Percentiles rank a stretch among this genome's conserved stretches.
Evolutionary conservation across 2,888 invertebrate genomes (phyloP).

Genomic region (Drosophila hamatofila): DNA sequence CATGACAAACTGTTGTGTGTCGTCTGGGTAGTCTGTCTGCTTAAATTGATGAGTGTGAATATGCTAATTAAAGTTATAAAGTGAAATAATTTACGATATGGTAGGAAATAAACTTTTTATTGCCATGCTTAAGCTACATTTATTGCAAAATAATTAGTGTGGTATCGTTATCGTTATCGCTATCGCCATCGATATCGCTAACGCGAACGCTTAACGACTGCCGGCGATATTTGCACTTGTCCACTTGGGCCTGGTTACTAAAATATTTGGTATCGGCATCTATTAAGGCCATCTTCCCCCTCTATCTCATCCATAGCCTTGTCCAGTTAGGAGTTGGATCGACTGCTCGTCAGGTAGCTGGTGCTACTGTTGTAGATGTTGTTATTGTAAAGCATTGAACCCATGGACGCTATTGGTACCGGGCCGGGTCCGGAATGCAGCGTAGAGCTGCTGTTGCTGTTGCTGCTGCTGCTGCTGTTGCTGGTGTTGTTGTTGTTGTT

Average conservation of each 20-base stretch:
- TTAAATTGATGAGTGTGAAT: conserved; percentile 61
- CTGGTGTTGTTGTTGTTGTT: conserved; percentile 48
- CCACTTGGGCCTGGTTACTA: conserved; percentile 62
- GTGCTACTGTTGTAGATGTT: conserved; percentile 34
- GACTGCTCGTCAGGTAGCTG: conserved; percentile 52
- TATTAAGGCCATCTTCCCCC: conserved; percentile 9
- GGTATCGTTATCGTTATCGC: conserved; percentile 42
- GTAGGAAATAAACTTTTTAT: conserved; percentile 75
- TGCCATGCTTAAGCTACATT: conserved; percentile 78
- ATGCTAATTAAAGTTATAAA: conserved; percentile 78
- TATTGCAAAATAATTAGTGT: conserved; percentile 82
- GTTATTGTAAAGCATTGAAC: conserved; percentile 86
- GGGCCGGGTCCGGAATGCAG: conserved; percentile 86
- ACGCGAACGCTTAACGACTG: conserved; percentile 33
- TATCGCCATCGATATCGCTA: conserved; percentile 42
- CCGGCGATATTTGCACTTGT: conserved; percentile 68
- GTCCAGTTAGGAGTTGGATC: conserved; percentile 58
- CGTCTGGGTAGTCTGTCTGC: conserved; percentile 27
- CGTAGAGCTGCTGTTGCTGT: conserved; percentile 83
- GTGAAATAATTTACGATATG: conserved; percentile 77
- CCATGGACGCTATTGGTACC: conserved; percentile 85
- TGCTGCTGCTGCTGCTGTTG: conserved; percentile 51
- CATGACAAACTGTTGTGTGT: conserved; percentile 55
- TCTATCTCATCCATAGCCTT: conserved; percentile 7
- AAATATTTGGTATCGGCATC: conserved; percentile 64